Base-by-base conservation (phyloP, 2,113 vertebrate species). In the Tretioscincus oriximinensis region DNA sequence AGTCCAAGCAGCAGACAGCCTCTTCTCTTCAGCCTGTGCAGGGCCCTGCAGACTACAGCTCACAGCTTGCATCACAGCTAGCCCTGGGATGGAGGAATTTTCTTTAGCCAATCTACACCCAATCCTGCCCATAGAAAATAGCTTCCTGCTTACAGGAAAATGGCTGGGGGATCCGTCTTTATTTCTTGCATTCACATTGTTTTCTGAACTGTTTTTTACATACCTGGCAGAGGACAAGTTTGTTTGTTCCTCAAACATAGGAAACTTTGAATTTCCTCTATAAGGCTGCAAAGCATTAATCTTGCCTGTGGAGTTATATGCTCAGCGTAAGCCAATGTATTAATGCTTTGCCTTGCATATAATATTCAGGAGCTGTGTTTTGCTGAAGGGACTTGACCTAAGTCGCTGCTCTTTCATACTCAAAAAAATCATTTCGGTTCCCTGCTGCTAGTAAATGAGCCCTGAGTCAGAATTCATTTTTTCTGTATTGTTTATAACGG, bases 401-500 rank as follows among this genome's bases (percentile, higher is more conserved):
- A 60, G 14, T 20, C n/a, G 64, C 31, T 68, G 72, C 49, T 69
- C 76, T 78, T 73, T 73, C 49, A 45, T 73, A 28, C 73, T 61
- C 67, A 35, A 47, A 41, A 47, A 72, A 73, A n/a, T 12, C 71
- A 74, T 73, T 60, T 60, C 67, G 51, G 51, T 51, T 78, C 70
- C 70, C 64, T 12, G 35, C n/a, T 61, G 49, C 70, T 79, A 73
- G 54, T 78, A n/a, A 60, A 78, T 83, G 71, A 67, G 63, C 70
- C 72, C 60, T 74, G 76, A 74, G 49, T 78, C 71, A 60, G 71
- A 28, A 7, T 73, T 61, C 76, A 26, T 22, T 63, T n/a, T 61
- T 47, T 60, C 77, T 77, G 66, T 28, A n/a, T 58, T 73, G 63
- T 61, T 77, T 68, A 9, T 73, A 61, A 67, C 58, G 35, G 35